phyloP scores from a whole-genome alignment of 2,797 vertebrate genomes.

The Liasis olivaceus region DNA sequence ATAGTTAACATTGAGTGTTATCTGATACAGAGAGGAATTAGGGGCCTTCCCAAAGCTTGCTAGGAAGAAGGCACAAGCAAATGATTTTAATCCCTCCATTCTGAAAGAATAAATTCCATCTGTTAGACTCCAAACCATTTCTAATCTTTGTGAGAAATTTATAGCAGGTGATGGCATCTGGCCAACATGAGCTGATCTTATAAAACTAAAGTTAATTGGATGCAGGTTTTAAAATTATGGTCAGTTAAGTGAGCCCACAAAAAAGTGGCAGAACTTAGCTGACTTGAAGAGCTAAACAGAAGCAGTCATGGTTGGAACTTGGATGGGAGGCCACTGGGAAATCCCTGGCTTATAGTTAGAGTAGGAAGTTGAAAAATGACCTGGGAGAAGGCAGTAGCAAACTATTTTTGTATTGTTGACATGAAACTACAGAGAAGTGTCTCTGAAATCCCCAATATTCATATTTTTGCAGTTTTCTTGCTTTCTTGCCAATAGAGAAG shows the following conservation, averaged over 20 bases:
- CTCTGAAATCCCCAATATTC: background rate
- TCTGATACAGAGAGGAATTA: background rate
- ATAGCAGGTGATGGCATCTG: background rate
- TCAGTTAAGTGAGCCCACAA: background rate
- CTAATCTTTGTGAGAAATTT: background rate
- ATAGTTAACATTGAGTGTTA: background rate
- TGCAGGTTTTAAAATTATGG: background rate
- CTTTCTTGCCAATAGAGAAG: conserved; percentile 35
- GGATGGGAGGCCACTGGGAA: background rate
- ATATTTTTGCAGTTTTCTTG: background rate
- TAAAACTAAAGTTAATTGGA: background rate
- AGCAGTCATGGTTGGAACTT: background rate
- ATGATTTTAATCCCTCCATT: background rate
- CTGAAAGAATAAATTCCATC: background rate
- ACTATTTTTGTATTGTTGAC: background rate
- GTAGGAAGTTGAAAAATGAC: background rate
- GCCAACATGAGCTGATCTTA: background rate
- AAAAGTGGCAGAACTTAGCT: background rate
- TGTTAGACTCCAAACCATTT: background rate
- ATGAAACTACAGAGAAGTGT: background rate
- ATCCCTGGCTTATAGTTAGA: background rate
- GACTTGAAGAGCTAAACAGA: background rate
- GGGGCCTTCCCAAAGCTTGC: background rate
- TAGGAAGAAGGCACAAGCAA: background rate
- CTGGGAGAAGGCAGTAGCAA: background rate